Evolutionary conservation across 2,888 invertebrate species (phyloP), one percentile per base, ranked within the genome.

Genomic region (Eurytoma adleriae): DNA sequence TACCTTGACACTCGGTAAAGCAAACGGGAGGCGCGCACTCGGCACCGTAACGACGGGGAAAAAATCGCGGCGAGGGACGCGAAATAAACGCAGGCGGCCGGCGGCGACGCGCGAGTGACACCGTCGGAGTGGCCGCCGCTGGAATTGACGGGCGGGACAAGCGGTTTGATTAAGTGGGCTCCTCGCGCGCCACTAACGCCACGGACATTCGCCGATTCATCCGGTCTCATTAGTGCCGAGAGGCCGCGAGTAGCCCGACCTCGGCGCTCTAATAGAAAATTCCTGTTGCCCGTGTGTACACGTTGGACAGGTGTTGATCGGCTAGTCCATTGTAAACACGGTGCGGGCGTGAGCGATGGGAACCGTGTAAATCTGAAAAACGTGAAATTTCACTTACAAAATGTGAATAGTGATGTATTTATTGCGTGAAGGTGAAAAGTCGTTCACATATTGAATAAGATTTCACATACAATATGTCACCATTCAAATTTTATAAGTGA

Each of bases 121-220:
- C 40, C 67, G 2, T 2, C 30, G 14, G 50, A 61, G 57, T 48
- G 72, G 62, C 27, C 59, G 27, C 61, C 61, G 50, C 0, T 90
- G 90, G 88, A 85, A 87, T 85, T 88, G 90, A 89, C 90, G 89
- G 86, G 83, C 84, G 83, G 81, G 85, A 81, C 80, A 84, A 80
- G 84, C 67, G 83, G 72, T 83, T 86, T 87, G 89, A 89, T 88
- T 83, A 88, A 88, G 89, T 87, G 88, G 79, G 30, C 4, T 30
- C 72, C 79, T 73, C 52, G 40, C 16, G 16, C 76, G 80, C 14
- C 30, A 30, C 62, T 27, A 12, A 27, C 57, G 18, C 59, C 2
- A 0, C 64, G 64, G 77, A 84, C 84, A 84, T 85, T 86, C 84
- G 85, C 85, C 86, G 85, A 88, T 86, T 88, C 88, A 86, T 88